These are phyloP conservation scores for Recurvirostra avosetta DNA, from an alignment of 2,113 vertebrate species.

Conservation along the genomic window DNA sequence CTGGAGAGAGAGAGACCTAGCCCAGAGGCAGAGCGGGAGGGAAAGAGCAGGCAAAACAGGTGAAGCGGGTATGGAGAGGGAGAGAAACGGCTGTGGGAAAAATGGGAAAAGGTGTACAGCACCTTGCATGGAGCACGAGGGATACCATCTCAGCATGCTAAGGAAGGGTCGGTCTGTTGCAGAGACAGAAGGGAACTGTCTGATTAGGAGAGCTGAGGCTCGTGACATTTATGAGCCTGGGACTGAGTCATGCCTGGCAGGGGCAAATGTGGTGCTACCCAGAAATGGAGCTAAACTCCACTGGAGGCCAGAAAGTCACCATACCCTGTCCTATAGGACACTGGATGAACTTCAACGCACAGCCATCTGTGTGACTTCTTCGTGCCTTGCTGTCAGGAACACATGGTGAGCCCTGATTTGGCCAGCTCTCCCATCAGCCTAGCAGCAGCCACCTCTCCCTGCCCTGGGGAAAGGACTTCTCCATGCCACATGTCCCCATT, in stretches of 20 bases:
- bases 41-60: conserved; percentile 49
- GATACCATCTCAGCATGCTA: background rate
- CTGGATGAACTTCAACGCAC: background rate
- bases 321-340: background rate
- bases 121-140: fast-evolving
- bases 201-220: background rate
- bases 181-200: background rate
- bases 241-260: background rate
- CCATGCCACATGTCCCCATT: fast-evolving
- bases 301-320: background rate
- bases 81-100: background rate
- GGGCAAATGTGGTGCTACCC: background rate
- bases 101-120: background rate
- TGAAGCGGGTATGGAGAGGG: conserved; percentile 11
- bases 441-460: background rate
- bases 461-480: background rate
- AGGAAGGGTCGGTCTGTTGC: background rate
- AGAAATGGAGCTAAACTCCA: background rate
- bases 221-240: background rate
- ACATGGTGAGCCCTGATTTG: background rate
- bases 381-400: background rate
- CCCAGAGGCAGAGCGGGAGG: background rate
- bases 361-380: background rate
- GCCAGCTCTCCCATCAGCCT: background rate
- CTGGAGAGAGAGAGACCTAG: conserved; percentile 29